A percentile compares a stretch with the other conserved stretches of the same genome.
phyloP scores from a whole-genome alignment of 1,140 invertebrate species.

The Musca vetustissima region DNA sequence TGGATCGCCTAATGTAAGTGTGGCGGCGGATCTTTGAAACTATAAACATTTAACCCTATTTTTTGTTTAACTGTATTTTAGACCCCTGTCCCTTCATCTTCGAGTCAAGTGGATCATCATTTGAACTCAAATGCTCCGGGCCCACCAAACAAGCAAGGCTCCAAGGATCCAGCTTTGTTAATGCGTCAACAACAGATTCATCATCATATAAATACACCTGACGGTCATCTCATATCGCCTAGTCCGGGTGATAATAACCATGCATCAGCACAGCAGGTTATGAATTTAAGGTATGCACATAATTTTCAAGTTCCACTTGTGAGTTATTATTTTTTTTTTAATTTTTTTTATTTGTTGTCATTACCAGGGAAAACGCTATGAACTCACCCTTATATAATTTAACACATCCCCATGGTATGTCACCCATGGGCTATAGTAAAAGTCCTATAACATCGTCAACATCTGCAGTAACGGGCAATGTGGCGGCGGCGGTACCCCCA shows the following conservation, averaged over 20 bases:
- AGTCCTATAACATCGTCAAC: slow-evolving; percentile 39
- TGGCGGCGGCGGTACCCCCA: too few species aligned
- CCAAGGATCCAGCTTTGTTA: slow-evolving; percentile 36
- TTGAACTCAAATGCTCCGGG: slow-evolving; percentile 60
- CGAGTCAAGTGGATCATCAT: slow-evolving; percentile 49
- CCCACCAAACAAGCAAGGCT: slow-evolving; percentile 53
- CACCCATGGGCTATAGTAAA: slow-evolving; percentile 50
- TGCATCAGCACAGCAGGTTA: slow-evolving; percentile 31
- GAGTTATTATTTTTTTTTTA: not conserved
- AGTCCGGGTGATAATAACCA: slow-evolving; percentile 2
- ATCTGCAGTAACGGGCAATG: slow-evolving; percentile 23
- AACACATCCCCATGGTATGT: slow-evolving; percentile 50
- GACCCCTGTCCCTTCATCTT: slow-evolving; percentile 27
- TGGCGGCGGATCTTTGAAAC: not conserved
- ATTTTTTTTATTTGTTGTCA: slow-evolving; percentile 4
- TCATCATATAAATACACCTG: slow-evolving; percentile 18
- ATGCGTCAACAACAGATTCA: slow-evolving; percentile 41
- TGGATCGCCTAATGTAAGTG: slow-evolving; percentile 25
- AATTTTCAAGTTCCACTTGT: too few species aligned
- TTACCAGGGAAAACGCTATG: slow-evolving; percentile 50
- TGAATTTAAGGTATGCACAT: slow-evolving; percentile 43
- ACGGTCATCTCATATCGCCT: slow-evolving; percentile 12
- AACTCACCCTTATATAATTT: slow-evolving; percentile 52
- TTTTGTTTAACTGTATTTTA: not conserved
- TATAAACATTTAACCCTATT: not conserved